A percentile compares a stretch with the other conserved stretches of the same genome.
Conservation (phyloP, 35 echinoderm and acorn worm genomes). For the Ophiothrix spiculata region DNA sequence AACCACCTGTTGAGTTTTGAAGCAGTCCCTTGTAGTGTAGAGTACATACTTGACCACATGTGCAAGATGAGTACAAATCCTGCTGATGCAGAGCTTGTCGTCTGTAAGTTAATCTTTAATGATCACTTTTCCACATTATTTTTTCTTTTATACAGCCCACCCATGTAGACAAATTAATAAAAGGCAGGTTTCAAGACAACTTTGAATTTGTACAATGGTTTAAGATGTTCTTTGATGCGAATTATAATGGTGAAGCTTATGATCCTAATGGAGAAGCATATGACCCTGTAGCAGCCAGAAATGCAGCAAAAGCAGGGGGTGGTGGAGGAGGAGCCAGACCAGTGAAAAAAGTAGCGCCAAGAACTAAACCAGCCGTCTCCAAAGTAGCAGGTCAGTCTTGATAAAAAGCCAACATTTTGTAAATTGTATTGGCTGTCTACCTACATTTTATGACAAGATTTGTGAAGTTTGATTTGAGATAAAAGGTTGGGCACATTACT, state of each 20-base stretch:
- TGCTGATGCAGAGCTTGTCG: background rate
- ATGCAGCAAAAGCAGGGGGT: background rate
- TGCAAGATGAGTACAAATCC: too few species aligned
- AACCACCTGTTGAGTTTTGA: too few species aligned
- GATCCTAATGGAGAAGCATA: conserved; percentile 44
- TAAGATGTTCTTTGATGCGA: conserved; percentile 98
- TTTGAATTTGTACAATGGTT: conserved; percentile 99
- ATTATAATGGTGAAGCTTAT: conserved; percentile 70
- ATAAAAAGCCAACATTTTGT: background rate
- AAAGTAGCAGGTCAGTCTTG: background rate
- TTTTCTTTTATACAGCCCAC: conserved; percentile 49
- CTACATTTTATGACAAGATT: too few species aligned
- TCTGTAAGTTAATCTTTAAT: background rate
- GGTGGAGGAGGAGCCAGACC: conserved; percentile 24
- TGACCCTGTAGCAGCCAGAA: conserved; percentile 52
- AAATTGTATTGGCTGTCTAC: too few species aligned
- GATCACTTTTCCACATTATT: background rate
- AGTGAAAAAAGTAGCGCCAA: too few species aligned
- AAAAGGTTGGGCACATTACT: too few species aligned
- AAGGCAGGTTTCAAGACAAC: conserved; percentile 95
- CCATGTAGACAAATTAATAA: conserved; percentile 79
- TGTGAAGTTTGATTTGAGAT: too few species aligned
- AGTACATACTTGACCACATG: too few species aligned
- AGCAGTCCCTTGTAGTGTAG: too few species aligned
- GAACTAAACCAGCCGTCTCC: conserved; percentile 27